Conservation (phyloP, 2,888 invertebrate genomes). For the Platerodrilus igneus region DNA sequence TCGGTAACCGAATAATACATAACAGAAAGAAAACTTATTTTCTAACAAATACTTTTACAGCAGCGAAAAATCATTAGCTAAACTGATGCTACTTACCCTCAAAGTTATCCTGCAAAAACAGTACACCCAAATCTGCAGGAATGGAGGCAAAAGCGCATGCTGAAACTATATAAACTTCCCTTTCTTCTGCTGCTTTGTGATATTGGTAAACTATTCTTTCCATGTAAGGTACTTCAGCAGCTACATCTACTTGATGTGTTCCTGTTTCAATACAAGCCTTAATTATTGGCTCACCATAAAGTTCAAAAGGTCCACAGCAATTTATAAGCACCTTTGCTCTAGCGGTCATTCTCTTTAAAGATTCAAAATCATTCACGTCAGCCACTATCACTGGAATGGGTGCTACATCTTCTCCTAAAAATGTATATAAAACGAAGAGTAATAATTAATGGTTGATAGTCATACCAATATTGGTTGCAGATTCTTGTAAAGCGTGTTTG, state of each 20-base stretch:
- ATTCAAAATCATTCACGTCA: constrained; percentile 68
- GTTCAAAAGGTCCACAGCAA: constrained; percentile 86
- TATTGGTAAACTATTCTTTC: constrained; percentile 65
- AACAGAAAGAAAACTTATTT: constrained; percentile 54
- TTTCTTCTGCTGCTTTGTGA: constrained; percentile 65
- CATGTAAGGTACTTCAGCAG: constrained; percentile 75
- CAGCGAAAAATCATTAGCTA: no score
- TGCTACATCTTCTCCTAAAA: constrained; percentile 59
- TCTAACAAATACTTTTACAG: no score
- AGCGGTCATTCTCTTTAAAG: constrained; percentile 75
- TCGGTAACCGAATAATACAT: no score
- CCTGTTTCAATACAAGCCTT: constrained; percentile 73
- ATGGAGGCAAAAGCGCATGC: constrained; percentile 93
- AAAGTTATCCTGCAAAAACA: constrained; percentile 75
- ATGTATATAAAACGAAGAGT: no score
- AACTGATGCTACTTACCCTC: no score
- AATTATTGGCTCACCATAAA: constrained; percentile 86
- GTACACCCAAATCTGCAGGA: constrained; percentile 80
- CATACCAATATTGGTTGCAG: constrained; percentile 48
- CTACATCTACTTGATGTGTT: constrained; percentile 87
- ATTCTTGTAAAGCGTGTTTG: constrained; percentile 36
- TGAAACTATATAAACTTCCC: constrained; percentile 78
- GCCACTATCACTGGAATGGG: constrained; percentile 69
- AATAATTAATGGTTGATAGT: no score
- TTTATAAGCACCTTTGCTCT: constrained; percentile 78